These are phyloP conservation scores for Ernsta delagoae DNA, from an alignment of 2,888 invertebrate genomes.

Conservation along the genomic window DNA sequence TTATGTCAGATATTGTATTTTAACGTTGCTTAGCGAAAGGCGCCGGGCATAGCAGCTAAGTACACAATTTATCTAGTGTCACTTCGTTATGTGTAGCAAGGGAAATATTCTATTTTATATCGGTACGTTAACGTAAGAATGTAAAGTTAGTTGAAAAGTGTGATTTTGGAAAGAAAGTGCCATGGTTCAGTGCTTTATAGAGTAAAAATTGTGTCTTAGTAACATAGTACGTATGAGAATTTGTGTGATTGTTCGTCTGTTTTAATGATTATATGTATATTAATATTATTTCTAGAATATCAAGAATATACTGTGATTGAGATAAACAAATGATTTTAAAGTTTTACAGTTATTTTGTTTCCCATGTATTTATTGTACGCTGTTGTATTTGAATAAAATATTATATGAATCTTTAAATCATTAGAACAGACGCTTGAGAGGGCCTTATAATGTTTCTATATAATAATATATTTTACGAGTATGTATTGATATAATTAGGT, in stretches of 20 bases:
- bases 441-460: conserved; percentile 16
- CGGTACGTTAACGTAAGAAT: no score
- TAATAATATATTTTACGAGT: neutral
- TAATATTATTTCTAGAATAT: no score
- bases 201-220: conserved; percentile 11
- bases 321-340: no score
- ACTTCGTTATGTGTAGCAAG: no score
- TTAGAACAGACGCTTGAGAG: conserved; percentile 12
- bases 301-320: no score
- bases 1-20: no score
- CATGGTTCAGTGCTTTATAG: conserved; percentile 26
- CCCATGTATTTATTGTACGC: neutral
- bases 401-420: conserved; percentile 12
- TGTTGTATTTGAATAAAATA: neutral
- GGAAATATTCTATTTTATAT: no score
- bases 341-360: no score
- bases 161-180: conserved; percentile 20
- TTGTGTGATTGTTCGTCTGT: conserved; percentile 11
- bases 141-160: neutral
- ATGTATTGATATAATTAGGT: no score
- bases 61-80: no score
- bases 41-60: no score
- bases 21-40: no score
- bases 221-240: conserved; percentile 5
- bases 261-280: neutral